phyloP scores from a whole-genome alignment of 2,797 vertebrate genomes.

The Nyctalus aviator region DNA sequence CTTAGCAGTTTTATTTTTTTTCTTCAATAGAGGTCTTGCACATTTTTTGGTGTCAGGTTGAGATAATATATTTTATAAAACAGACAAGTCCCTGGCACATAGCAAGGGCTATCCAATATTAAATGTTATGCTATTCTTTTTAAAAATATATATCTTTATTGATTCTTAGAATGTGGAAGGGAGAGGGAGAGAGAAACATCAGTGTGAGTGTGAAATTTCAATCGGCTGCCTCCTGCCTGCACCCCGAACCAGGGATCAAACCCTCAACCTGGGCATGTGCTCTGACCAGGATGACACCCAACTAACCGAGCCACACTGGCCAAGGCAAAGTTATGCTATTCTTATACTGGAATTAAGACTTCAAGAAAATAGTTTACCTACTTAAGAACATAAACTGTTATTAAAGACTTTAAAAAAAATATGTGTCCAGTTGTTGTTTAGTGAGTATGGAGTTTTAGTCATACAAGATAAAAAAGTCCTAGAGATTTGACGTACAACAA shows the following conservation, averaged over 20 bases:
- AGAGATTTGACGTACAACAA: background rate
- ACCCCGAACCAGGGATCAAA: background rate
- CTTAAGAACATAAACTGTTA: background rate
- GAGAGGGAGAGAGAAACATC: background rate
- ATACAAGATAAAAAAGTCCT: background rate
- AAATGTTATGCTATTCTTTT: background rate
- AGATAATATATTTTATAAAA: background rate
- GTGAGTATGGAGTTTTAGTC: background rate
- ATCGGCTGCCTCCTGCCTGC: background rate
- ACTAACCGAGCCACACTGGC: background rate
- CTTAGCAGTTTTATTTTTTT: background rate
- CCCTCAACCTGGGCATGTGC: background rate
- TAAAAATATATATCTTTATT: background rate
- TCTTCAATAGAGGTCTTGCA: background rate
- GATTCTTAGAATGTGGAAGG: background rate
- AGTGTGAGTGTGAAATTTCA: background rate
- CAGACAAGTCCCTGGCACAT: background rate
- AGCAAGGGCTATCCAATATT: background rate
- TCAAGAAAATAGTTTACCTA: slow-evolving; percentile 48
- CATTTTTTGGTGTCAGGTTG: background rate
- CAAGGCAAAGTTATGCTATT: background rate
- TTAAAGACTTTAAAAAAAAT: background rate
- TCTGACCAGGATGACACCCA: background rate
- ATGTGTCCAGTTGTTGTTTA: background rate
- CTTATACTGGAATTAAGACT: slow-evolving; percentile 28